phyloP scores from a whole-genome alignment of 2,888 invertebrate species.

The Drosophila differens region DNA sequence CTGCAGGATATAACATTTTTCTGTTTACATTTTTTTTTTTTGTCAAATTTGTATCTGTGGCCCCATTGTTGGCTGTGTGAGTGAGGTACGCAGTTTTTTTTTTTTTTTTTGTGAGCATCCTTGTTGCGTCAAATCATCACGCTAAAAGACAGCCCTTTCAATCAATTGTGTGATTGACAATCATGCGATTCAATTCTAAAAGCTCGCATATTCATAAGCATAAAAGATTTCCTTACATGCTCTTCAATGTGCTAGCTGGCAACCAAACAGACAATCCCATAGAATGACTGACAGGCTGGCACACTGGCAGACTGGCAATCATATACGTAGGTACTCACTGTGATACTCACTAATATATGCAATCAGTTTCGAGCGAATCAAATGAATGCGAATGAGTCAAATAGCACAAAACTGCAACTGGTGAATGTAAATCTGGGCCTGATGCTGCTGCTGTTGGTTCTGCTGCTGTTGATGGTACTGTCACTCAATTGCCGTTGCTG shows the following conservation, averaged over 20 bases:
- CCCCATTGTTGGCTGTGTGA: not conserved
- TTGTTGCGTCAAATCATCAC: constrained; percentile 14
- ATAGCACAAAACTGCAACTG: constrained; percentile 55
- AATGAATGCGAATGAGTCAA: constrained; percentile 69
- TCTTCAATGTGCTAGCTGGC: constrained; percentile 40
- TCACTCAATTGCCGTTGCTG: constrained; percentile 69
- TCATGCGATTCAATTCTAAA: constrained; percentile 54
- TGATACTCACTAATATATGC: constrained; percentile 69
- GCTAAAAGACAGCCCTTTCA: constrained; percentile 44
- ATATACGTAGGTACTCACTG: constrained; percentile 11
- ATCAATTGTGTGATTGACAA: constrained; percentile 64
- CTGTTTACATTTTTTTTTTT: not conserved
- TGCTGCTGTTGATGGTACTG: constrained; percentile 46
- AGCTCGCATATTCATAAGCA: constrained; percentile 73
- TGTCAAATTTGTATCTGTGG: not conserved
- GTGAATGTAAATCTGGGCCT: constrained; percentile 62
- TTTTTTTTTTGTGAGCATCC: constrained; percentile 5
- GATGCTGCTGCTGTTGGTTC: constrained; percentile 29
- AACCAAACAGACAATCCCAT: constrained; percentile 63
- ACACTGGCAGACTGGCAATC: constrained; percentile 11
- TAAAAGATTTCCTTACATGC: constrained; percentile 56
- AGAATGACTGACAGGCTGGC: constrained; percentile 27
- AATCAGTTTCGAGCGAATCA: constrained; percentile 61
- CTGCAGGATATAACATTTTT: not conserved
- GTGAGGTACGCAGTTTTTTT: not conserved